Base-by-base conservation (phyloP, 2,797 vertebrate species). In the Danio choprae region DNA sequence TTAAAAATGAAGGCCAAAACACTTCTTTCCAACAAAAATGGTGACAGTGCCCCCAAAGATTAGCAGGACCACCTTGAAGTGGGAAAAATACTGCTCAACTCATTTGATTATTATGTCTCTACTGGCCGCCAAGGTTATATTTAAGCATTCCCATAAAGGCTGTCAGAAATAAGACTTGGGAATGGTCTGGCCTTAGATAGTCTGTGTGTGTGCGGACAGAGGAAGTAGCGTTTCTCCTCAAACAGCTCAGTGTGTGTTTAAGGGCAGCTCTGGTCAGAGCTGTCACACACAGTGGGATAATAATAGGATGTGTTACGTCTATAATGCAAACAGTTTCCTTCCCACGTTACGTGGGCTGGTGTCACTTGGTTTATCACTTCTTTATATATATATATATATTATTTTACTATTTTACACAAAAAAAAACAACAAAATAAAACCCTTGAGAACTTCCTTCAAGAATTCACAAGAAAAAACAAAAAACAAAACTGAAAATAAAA, bases 71-170 rank as follows among this genome's bases (percentile, higher is more conserved):
- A 93, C 92, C 91, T 88, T 90, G 90, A 90, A 92, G 90, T 91
- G 87, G 88, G 90, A 91, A 89, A 87, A 83, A 48, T 87, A 88
- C 87, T 92, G 87, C 92, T 92, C 89, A 86, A 85, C 83, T 83
- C 85, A 55, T 92, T 88, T 93, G 92, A 92, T 94, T 94, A 92
- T 92, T 93, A 91, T 94, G 90, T 90, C 89, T 93, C 84, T 83
- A 85, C 87, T 91, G 89, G 83, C 90, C 90, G 90, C 91, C 91
- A 92, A 87, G 81, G 88, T 90, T 94, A 94, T 91, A 93, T 93
- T 94, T 94, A 94, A 92, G 89, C 87, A 89, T 95, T 95, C 93
- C 93, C 93, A 94, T 93, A 92, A 92, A 93, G 89, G 85, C 87
- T 81, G 89, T 88, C 91, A 91, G 89, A 93, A 92, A 93, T 91